phyloP scores from a whole-genome alignment of 1,140 invertebrate genomes.

The Zaprionus kolodkinae region DNA sequence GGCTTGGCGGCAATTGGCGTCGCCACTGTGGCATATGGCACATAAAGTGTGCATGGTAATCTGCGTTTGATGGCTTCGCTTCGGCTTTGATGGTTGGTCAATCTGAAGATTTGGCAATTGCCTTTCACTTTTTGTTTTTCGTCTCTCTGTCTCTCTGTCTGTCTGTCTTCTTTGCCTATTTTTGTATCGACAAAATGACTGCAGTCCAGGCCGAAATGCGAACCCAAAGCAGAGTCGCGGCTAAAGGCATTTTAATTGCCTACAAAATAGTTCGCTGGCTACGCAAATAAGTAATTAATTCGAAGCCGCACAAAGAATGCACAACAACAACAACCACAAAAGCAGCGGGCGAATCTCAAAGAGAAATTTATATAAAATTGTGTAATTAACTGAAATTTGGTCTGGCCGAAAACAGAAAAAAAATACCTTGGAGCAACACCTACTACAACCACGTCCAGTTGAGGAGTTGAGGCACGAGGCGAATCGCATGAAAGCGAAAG shows the following conservation, averaged over 20 bases:
- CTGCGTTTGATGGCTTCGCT: conserved; percentile 65
- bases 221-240: conserved; percentile 33
- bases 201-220: conserved; percentile 49
- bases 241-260: conserved; percentile 78
- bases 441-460: conserved; percentile 50
- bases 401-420: conserved; percentile 44
- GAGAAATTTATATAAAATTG: conserved; percentile 82
- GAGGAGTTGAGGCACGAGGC: conserved; percentile 29
- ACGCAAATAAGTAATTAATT: conserved; percentile 80
- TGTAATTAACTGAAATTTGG: conserved; percentile 69
- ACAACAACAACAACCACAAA: conserved; percentile 34
- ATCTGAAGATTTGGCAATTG: conserved; percentile 73
- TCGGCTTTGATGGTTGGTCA: conserved; percentile 60
- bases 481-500: conserved; percentile 56
- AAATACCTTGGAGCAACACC: conserved; percentile 66
- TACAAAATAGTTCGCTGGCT: conserved; percentile 65
- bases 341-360: conserved; percentile 42
- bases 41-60: conserved; percentile 68
- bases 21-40: conserved; percentile 41
- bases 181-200: conserved; percentile 72
- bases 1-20: neutral
- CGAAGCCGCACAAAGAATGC: conserved; percentile 70
- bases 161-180: conserved; percentile 1
- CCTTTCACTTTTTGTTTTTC: conserved; percentile 73
- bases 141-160: neutral